Evolutionary conservation across 1,140 invertebrate genomes (phyloP), one percentile per base, ranked within the genome.

Genomic region (Tenebrio molitor): DNA sequence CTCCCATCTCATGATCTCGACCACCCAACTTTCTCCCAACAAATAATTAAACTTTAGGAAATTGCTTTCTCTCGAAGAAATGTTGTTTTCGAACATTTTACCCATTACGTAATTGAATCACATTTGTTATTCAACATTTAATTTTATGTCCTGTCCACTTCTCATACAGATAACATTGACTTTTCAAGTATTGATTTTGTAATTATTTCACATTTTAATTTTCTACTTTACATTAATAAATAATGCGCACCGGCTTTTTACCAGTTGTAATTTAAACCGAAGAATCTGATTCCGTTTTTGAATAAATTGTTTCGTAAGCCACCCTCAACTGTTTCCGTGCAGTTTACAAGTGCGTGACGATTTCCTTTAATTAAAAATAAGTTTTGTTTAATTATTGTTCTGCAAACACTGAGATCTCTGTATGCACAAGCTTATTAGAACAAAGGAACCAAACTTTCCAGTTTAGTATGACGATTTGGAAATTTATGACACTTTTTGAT

Each of bases 281-380:
- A 33, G 29, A 5, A 10, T 33, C 29, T 33, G 29, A 33, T 33
- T 33, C 10, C 29, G 29, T 33, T 33, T 33, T n/a, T n/a, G n/a
- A n/a, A 25, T 58, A 58, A 58, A 58, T 58, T 58, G 21, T 58
- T 58, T 33, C 50, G 50, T 29, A 58, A 58, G n/a, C 21, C 6
- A 58, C 19, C 21, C 50, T 58, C 36, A 12, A 8, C 36, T 29
- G 15, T 29, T 58, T 29, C 50, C 23, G 23, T 58, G 23, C 23
- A 29, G 19, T 15, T 58, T 58, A 58, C 50, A 23, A 58, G 21
- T 29, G 50, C 50, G 50, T 58, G 50, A 58, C 50, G 50, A 58
- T 58, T 58, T 58, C 50, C 23, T 29, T 5, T 29, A 58, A 58
- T 58, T 58, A 58, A 53, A 12, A 25, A 12, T 14, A 39, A 39